Conservation (phyloP, 2,797 vertebrate genomes). For the Xiphorhynchus erythropygius region DNA sequence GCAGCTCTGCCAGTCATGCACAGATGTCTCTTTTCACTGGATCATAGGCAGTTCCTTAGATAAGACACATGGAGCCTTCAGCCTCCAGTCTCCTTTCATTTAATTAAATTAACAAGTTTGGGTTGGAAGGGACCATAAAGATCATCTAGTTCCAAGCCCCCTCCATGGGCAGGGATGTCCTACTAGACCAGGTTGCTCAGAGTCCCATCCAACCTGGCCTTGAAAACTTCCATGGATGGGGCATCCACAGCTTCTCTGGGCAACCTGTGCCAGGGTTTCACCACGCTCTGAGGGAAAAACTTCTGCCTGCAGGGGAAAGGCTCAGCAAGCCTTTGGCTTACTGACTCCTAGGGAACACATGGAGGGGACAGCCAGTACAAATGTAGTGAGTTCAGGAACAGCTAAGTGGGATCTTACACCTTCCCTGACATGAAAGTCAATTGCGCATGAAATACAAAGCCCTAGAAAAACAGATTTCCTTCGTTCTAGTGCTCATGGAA, state of each 20-base stretch:
- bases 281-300: neutral
- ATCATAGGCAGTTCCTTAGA: neutral
- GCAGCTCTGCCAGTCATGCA: neutral
- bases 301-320: neutral
- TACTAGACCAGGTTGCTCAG: neutral
- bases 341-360: neutral
- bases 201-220: neutral
- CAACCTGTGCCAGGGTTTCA: neutral
- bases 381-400: accelerated
- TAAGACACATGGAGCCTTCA: neutral
- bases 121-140: neutral
- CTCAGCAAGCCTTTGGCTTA: neutral
- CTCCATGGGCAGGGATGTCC: neutral
- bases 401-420: neutral
- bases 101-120: neutral
- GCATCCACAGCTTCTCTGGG: neutral
- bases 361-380: neutral
- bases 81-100: neutral
- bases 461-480: neutral
- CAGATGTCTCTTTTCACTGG: neutral
- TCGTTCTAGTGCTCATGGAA: neutral
- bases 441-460: neutral
- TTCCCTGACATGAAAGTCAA: neutral
- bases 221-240: neutral
- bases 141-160: too few relatives aligned